Base-by-base conservation (phyloP, 2,113 vertebrate species). In the Hystrix cristata region DNA sequence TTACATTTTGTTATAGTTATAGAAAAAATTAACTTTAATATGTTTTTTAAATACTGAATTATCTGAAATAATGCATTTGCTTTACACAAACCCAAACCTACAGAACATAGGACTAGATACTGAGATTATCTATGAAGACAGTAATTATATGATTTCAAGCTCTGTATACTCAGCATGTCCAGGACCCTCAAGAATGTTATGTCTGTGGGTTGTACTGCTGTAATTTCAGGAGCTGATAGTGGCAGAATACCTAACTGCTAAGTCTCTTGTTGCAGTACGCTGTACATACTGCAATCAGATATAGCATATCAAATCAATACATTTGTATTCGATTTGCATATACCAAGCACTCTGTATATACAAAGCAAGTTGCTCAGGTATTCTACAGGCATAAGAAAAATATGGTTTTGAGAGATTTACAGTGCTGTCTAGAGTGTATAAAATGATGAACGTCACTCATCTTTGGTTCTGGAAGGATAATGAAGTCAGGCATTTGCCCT, bases 281-380 rank as follows among this genome's bases (percentile, higher is more conserved):
- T 65, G 23, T 4, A 48, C 19, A 1, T 90, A 46, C 29, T 89
- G 65, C 48, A 62, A 59, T 71, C 46, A 94, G 67, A 48, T 34
- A 34, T 64, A 43, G 27, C 74, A 18, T 67, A 46, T 69, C 43
- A 74, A 25, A 57, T 91, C 8, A 82, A 43, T 48, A 59, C 38
- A 51, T 88, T 96, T 89, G 90, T 67, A 94, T 55, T 72, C 74
- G 6, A 83, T 83, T 87, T 94, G 19, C 14, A 23, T 78, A 14
- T 65, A 72, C 74, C 14, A 29, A 23, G 12, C 57, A 59, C 65
- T 48, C 21, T 79, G 9, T 67, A 53, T 55, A 27, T 59, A 16
- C 91, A 96, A 82, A 90, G 25, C 48, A 91, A 85, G 16, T 87
- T 92, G 38, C 43, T 90, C 57, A 62, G 43, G 48, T 93, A n/a